Conservation (phyloP, 2,888 invertebrate genomes). For the Troglohyphantes excavatus region DNA sequence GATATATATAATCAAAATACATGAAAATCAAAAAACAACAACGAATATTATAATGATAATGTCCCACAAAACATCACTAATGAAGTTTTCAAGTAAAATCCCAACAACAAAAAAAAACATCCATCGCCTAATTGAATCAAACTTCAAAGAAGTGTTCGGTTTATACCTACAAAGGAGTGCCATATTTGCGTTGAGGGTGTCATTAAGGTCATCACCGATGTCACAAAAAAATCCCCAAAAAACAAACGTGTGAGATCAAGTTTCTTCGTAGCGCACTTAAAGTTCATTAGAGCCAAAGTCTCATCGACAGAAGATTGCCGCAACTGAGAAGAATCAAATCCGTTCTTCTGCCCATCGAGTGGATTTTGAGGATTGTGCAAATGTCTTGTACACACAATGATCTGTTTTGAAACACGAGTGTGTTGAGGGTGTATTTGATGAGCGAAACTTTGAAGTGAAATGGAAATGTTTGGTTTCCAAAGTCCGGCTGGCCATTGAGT, state of each 20-base stretch:
- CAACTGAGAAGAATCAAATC: conserved; percentile 26
- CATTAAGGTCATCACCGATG: conserved; percentile 36
- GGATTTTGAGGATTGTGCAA: conserved; percentile 16
- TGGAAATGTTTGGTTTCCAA: no score
- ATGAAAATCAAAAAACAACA: no score
- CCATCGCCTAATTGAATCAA: conserved; percentile 31
- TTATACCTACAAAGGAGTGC: conserved; percentile 51
- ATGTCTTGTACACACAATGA: neutral
- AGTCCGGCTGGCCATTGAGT: no score
- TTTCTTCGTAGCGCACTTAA: conserved; percentile 47
- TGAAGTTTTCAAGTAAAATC: neutral
- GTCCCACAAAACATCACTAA: neutral
- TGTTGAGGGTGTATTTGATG: neutral
- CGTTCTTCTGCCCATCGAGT: conserved; percentile 25
- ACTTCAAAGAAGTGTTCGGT: conserved; percentile 8
- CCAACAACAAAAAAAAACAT: neutral
- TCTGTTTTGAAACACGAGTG: conserved; percentile 40
- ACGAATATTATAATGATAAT: no score
- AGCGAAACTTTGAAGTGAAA: no score
- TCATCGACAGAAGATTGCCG: conserved; percentile 24
- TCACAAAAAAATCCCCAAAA: neutral
- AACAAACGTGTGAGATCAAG: conserved; percentile 6
- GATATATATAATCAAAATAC: no score
- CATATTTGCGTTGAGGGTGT: conserved; percentile 57
- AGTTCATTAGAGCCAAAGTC: conserved; percentile 41